phyloP scores from a whole-genome alignment of 1,140 invertebrate genomes.

The Macrotrachela quadricornifera region DNA sequence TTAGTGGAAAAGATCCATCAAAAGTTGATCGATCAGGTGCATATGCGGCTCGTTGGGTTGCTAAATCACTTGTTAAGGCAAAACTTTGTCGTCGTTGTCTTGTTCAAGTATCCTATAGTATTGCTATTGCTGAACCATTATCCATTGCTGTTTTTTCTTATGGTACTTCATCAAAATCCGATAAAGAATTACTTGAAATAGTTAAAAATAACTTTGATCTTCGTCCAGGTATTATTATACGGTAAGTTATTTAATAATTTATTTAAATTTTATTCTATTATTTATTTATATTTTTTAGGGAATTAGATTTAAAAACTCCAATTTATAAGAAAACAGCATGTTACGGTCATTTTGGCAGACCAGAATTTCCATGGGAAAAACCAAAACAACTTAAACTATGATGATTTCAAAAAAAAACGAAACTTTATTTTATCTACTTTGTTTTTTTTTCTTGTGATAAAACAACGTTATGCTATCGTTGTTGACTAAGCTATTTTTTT shows the following conservation, averaged over 20 bases:
- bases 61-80: conserved; percentile 71
- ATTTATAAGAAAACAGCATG: conserved; percentile 91
- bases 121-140: conserved; percentile 75
- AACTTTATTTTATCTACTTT: too few species aligned
- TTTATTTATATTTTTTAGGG: conserved; percentile 39
- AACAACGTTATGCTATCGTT: too few species aligned
- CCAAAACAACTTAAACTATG: conserved; percentile 55
- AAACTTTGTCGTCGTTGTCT: conserved; percentile 62
- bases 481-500: too few species aligned
- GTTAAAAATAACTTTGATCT: conserved; percentile 95
- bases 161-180: conserved; percentile 69
- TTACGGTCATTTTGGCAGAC: conserved; percentile 92
- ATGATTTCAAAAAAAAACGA: too few species aligned
- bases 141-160: conserved; percentile 91
- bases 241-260: conserved; percentile 36
- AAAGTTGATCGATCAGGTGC: conserved; percentile 91
- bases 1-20: conserved; percentile 84
- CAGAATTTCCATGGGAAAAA: conserved; percentile 85
- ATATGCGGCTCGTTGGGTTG: conserved; percentile 86
- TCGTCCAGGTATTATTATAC: conserved; percentile 86
- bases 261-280: background rate
- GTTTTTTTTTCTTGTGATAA: too few species aligned
- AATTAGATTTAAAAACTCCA: conserved; percentile 71
- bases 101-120: conserved; percentile 75
- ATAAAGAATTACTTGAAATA: conserved; percentile 65